Base-by-base conservation (phyloP, 1,140 invertebrate genomes). In the Bathynomus jamesi region DNA sequence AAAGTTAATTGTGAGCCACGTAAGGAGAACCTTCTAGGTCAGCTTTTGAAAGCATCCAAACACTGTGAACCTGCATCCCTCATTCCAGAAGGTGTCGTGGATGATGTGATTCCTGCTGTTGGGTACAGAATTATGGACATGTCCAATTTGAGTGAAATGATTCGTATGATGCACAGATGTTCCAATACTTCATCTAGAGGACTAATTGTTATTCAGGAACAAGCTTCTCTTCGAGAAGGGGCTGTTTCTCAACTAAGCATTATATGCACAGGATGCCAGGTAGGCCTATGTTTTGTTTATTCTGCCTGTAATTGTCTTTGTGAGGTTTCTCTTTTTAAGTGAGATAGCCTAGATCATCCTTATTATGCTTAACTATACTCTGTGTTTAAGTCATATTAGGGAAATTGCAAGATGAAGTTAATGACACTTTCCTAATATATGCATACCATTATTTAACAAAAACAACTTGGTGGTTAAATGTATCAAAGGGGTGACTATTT, bases 81-180 rank as follows among this genome's bases (percentile, higher is more conserved):
- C 8, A 76, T 76, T n/a, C 75, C 75, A 25, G 75, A 70, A 21
- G 75, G 75, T 30, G 75, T 76, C 21, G 75, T 76, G 28, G 72
- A 73, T 61, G 75, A 76, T 69, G 75, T 76, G 4, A 76, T 76
- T 31, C 75, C 75, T n/a, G 75, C 75, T 17, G 75, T 76, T 17
- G 75, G 75, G 10, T 76, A 76, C 31, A 73, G 75, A 27, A 76
- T 76, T 28, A 67, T 76, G 69, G 75, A 76, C 21, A 73, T 76
- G 65, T 71, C 71, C 21, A 76, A 73, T 62, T 60, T 76, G n/a
- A 71, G 75, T 28, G 75, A 76, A 67, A 76, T 76, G 75, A 73
- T 76, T 17, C 29, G 69, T 25, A 73, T 70, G 69, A 76, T 76
- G 75, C 75, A 76, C 62, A 67, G 61, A 25, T 76, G 75, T 27